Evolutionary conservation across 30 jellyfish, hydroid and myxozoan genomes (phyloP).

Genomic region (Aurelia coerulea): DNA sequence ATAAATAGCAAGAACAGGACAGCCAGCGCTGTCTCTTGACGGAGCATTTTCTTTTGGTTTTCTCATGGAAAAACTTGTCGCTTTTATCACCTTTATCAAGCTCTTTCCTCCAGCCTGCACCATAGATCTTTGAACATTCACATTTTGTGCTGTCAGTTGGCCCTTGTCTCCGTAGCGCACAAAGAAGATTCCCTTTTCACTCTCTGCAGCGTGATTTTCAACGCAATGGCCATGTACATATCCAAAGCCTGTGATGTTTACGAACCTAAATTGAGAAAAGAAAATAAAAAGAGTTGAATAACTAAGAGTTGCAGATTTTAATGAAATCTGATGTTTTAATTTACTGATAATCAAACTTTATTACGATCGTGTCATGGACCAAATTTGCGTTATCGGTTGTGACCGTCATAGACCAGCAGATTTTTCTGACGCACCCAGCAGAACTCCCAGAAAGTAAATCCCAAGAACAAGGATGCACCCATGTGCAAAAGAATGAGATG

Average conservation of each 20-base stretch:
- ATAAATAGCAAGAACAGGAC: neutral
- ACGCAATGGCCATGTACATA: conserved; percentile 53
- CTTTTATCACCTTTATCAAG: conserved; percentile 21
- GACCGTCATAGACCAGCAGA: no score
- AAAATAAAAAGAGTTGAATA: no score
- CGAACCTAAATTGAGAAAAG: conserved; percentile 5
- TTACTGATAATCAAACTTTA: neutral
- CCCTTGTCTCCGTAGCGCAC: conserved; percentile 40
- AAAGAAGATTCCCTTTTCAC: conserved; percentile 61
- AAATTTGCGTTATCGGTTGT: no score
- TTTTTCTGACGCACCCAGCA: no score
- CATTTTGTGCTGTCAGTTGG: conserved; percentile 47
- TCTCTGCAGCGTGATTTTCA: conserved; percentile 50
- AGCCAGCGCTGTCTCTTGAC: neutral
- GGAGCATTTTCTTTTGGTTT: conserved; percentile 1
- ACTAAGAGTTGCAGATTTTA: no score
- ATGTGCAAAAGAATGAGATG: no score
- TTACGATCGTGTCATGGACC: neutral
- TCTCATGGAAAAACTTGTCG: neutral
- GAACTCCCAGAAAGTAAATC: no score
- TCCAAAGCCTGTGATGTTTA: conserved; percentile 55
- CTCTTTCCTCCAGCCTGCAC: neutral
- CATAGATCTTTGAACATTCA: conserved; percentile 44
- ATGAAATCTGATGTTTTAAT: no score
- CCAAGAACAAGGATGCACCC: no score